Evolutionary conservation across 1,140 invertebrate genomes (phyloP).

Genomic region (Nephotettix cincticeps): DNA sequence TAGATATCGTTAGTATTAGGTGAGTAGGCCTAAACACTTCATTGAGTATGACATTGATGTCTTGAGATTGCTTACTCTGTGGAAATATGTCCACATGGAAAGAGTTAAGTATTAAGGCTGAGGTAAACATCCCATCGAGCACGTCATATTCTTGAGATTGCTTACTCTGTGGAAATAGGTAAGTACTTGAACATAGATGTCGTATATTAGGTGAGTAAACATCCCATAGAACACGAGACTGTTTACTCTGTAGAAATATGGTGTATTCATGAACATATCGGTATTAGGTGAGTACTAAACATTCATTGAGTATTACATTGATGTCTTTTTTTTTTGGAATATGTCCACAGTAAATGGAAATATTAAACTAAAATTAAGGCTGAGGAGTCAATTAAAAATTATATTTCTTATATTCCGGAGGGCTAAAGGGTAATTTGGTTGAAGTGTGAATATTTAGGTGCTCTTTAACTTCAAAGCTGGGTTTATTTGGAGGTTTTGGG

Average conservation of each 20-base stretch:
- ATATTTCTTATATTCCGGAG: too few species aligned
- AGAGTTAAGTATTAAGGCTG: too few species aligned
- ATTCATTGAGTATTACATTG: slow-evolving; percentile 61
- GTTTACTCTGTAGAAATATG: slow-evolving; percentile 69
- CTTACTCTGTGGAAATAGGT: slow-evolving; percentile 72
- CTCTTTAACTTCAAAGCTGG: too few species aligned
- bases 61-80: slow-evolving; percentile 66
- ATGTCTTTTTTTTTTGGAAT: slow-evolving; percentile 72
- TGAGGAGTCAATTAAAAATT: too few species aligned
- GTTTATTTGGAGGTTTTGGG: too few species aligned
- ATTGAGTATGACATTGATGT: slow-evolving; percentile 64
- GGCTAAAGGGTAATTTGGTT: too few species aligned
- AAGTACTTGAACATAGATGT: slow-evolving; percentile 76
- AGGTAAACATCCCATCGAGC: slow-evolving; percentile 57
- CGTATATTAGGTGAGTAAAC: slow-evolving; percentile 56
- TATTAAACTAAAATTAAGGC: too few species aligned
- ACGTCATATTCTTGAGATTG: slow-evolving; percentile 65
- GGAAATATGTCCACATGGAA: slow-evolving; percentile 72
- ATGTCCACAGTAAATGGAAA: too few species aligned
- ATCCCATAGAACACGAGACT: slow-evolving; percentile 59
- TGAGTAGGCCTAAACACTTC: slow-evolving; percentile 52
- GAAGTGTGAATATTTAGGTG: too few species aligned
- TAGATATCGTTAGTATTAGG: slow-evolving; percentile 69
- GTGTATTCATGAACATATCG: slow-evolving; percentile 74
- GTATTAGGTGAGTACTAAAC: slow-evolving; percentile 55